Evolutionary conservation across 2,888 invertebrate species (phyloP), one percentile per base, ranked within the genome.

Genomic region (Noctua janthina): DNA sequence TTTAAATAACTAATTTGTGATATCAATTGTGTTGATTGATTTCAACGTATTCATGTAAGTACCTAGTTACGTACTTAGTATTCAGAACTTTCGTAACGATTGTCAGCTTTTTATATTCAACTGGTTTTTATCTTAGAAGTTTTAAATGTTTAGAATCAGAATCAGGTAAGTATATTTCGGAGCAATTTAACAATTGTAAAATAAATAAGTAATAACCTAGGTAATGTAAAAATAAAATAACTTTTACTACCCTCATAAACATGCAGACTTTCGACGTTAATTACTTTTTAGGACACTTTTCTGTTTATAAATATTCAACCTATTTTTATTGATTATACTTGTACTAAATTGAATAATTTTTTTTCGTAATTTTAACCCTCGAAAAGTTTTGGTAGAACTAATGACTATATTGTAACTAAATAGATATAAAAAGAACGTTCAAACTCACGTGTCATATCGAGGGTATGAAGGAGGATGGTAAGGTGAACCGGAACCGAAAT

Each of bases 401-500:
- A 11, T 62, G 8, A 64, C 6, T 72, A 70, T 29, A n/a, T 23
- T 66, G 3, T 23, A 56, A 23, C 35, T 64, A 35, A 64, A 35
- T 17, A 64, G 10, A 4, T 35, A 49, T 49, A 71, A 68, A 62
- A 59, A 43, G 2, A 77, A 7, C 15, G 29, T 39, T 6, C 17
- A 43, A 64, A 95, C 96, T 96, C 94, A 97, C 97, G 97, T 96
- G 75, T 97, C 97, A 88, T 97, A 97, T 94, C 98, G 96, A 3
- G 98, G 97, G 91, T 98, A 98, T 10, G 97, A 95, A 1, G 97
- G 96, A 39, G 98, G 97, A 59, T 93, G 93, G 87, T 98, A 97
- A 0, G 98, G 97, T 4, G 98, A 97, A 17, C 97, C 96, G 6
- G 98, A 96, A 4, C 96, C 97, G 89, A 98, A 98, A 88, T 98